Evolutionary conservation across 2,888 invertebrate species (phyloP).

Genomic region (Trachelus stipa): DNA sequence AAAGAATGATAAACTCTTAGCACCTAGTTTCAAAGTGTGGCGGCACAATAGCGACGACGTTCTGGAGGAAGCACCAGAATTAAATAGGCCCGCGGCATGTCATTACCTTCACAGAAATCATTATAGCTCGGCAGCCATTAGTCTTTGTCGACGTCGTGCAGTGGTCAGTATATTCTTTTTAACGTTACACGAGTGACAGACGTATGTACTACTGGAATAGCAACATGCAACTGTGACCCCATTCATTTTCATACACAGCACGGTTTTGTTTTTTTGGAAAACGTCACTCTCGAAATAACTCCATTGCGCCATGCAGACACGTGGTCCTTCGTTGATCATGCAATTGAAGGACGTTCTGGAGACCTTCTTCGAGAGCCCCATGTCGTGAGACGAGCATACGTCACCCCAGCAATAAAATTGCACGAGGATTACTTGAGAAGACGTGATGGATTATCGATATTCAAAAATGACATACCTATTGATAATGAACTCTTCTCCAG

Average conservation of each 20-base stretch:
- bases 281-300: slow-evolving; percentile 77
- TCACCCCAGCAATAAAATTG: slow-evolving; percentile 56
- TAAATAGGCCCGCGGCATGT: slow-evolving; percentile 68
- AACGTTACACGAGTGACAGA: slow-evolving; percentile 10
- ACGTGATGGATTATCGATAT: slow-evolving; percentile 19
- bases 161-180: slow-evolving; percentile 69
- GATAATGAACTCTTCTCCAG: slow-evolving; percentile 22
- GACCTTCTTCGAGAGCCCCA: slow-evolving; percentile 69
- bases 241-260: slow-evolving; percentile 68
- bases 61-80: slow-evolving; percentile 37
- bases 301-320: slow-evolving; percentile 67
- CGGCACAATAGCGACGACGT: slow-evolving; percentile 66
- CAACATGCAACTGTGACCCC: slow-evolving; percentile 16
- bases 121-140: slow-evolving; percentile 75
- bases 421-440: slow-evolving; percentile 16
- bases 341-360: slow-evolving; percentile 34
- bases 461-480: slow-evolving; percentile 26
- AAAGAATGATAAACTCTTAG: slow-evolving; percentile 73
- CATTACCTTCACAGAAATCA: slow-evolving; percentile 75
- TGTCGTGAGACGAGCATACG: slow-evolving; percentile 71
- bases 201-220: slow-evolving; percentile 11
- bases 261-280: slow-evolving; percentile 76
- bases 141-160: slow-evolving; percentile 73
- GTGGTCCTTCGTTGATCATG: slow-evolving; percentile 26
- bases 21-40: slow-evolving; percentile 74